These are phyloP conservation scores for Halcyon senegalensis DNA, from an alignment of 2,113 vertebrate genomes.

Conservation along the genomic window DNA sequence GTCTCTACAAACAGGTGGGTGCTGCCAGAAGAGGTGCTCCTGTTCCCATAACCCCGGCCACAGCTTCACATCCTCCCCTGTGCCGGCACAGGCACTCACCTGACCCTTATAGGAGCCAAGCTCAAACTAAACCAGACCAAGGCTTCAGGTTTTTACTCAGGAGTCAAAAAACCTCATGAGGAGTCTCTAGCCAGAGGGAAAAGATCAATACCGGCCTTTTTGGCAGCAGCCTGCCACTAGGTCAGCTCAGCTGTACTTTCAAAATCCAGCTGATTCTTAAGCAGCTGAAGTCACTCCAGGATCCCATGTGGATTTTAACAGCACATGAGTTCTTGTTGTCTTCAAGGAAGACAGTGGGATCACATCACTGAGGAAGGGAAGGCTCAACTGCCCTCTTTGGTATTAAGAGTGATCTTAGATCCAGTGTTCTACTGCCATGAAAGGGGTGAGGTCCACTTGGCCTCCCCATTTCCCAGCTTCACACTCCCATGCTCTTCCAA, in stretches of 20 bases:
- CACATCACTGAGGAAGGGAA: accelerated
- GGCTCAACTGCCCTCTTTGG: not conserved
- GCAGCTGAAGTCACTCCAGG: not conserved
- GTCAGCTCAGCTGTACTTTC: not conserved
- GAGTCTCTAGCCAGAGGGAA: not conserved
- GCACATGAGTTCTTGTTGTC: not conserved
- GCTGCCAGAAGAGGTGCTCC: not conserved
- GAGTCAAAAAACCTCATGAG: not conserved
- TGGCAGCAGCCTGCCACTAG: not conserved
- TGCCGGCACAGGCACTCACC: accelerated
- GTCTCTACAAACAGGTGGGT: not conserved
- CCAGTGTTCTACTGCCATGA: not conserved
- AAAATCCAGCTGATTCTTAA: not conserved
- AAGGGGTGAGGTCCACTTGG: not conserved
- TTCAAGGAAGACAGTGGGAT: not conserved
- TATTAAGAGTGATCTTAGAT: not conserved
- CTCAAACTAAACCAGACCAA: not conserved
- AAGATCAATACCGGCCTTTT: not conserved
- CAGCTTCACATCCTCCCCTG: not conserved
- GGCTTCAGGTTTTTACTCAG: not conserved
- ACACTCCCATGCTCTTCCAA: not conserved
- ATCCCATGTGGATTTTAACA: not conserved
- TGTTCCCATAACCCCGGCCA: not conserved
- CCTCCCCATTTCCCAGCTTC: not conserved
- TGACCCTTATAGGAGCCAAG: not conserved